These are phyloP conservation scores for Speoplatyrhinus poulsoni DNA, from an alignment of 2,113 vertebrate species.

Conservation along the genomic window DNA sequence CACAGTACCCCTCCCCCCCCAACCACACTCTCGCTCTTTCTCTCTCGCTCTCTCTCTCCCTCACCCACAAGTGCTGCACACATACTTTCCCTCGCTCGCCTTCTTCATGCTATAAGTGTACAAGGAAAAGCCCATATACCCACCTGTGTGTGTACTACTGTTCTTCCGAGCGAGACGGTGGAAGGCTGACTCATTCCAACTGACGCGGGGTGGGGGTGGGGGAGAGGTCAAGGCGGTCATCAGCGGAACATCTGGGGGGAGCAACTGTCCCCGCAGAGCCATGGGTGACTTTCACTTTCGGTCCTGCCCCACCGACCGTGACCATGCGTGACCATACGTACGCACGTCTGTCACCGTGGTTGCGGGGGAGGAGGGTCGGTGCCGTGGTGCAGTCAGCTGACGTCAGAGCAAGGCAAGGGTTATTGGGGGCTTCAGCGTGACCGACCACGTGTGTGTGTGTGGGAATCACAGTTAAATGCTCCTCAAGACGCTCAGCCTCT, in stretches of 20 bases:
- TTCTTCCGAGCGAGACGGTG: too few relatives aligned
- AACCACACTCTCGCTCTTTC: slow-evolving; percentile 1
- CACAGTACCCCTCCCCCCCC: neutral
- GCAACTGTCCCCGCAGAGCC: slow-evolving; percentile 49
- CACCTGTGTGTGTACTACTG: slow-evolving; percentile 2
- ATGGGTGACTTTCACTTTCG: slow-evolving; percentile 8
- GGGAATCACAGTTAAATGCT: too few relatives aligned
- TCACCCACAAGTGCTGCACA: neutral
- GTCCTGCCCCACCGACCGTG: slow-evolving; percentile 43
- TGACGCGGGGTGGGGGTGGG: slow-evolving; percentile 19
- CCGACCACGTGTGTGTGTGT: neutral
- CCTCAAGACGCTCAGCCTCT: too few relatives aligned
- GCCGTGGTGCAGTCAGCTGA: too few relatives aligned
- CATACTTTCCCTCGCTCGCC: neutral
- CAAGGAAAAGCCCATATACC: slow-evolving; percentile 55
- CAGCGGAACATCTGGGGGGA: slow-evolving; percentile 48
- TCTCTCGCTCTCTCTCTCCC: neutral
- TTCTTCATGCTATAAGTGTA: slow-evolving; percentile 35
- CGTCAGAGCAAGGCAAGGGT: too few relatives aligned
- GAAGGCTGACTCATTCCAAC: slow-evolving; percentile 33
- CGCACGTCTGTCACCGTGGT: neutral
- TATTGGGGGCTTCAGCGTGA: too few relatives aligned
- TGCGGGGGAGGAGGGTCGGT: too few relatives aligned
- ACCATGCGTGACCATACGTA: slow-evolving; percentile 32
- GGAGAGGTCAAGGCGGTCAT: slow-evolving; percentile 40